Base-by-base conservation (phyloP, 2,888 invertebrate genomes). In the Blera fallax region DNA sequence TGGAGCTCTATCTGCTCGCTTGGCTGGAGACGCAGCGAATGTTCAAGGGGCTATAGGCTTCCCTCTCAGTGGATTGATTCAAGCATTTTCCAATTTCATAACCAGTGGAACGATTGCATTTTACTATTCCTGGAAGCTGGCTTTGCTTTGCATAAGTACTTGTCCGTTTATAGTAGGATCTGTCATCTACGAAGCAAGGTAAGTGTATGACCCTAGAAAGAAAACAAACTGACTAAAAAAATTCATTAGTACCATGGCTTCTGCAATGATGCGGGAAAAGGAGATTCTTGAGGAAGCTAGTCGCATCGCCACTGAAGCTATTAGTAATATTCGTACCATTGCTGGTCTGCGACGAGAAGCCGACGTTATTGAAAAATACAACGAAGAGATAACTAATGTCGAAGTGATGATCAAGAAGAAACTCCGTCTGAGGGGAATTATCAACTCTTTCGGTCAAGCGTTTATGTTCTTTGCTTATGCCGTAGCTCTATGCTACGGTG, bases 21-120 rank as follows among this genome's bases (percentile, higher is more conserved):
- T 96, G 0, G 95, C 96, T 0, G 95, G 95, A 0, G 96, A 96
- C 89, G 95, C 95, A 0, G 94, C 95, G 0, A 95, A 94, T 1
- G 95, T 96, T 0, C 96, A 96, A 89, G 96, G 96, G 11, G 95
- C 95, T 0, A 95, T 95, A 0, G 96, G 96, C 0, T 94, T 94
- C 52, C 93, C 96, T 0, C 92, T 96, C 14, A 95, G 96, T 2
- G 94, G 95, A 0, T 92, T 96, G 32, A 93, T 95, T 89, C 96
- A 96, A 89, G 94, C 95, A 0, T 83, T 94, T 1, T 94, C 95
- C 0, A 95, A 95, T 0, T 93, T 96, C 34, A 89, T 94, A 0
- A 93, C 95, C 40, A 95, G 95, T 29, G 92, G 95, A 37, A 89
- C 93, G 0, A 89, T 95, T 1, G 94, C 95, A 0, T 90, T 95